These are phyloP conservation scores for Pogoniulus pusillus DNA, from an alignment of 2,797 vertebrate species.

Conservation along the genomic window DNA sequence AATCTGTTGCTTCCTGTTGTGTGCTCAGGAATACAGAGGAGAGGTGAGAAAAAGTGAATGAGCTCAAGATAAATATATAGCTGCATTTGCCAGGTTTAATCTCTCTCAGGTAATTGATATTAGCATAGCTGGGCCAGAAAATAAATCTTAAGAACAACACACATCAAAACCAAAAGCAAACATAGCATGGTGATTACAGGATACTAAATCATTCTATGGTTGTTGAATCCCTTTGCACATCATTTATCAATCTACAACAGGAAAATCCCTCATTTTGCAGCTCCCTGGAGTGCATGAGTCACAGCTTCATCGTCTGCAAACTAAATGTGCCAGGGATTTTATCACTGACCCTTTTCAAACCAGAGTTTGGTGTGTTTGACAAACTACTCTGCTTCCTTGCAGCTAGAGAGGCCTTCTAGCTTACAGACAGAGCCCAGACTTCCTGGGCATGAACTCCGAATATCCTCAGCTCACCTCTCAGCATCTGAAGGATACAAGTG, in stretches of 20 bases:
- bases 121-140: not conserved
- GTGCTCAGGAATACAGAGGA: conserved; percentile 9
- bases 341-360: not conserved
- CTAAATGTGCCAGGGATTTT: not conserved
- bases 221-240: not conserved
- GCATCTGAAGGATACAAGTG: not conserved
- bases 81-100: not conserved
- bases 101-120: not conserved
- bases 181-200: not conserved
- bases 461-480: not conserved
- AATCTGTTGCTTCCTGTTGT: conserved; percentile 91
- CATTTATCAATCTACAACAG: not conserved
- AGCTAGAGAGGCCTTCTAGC: not conserved
- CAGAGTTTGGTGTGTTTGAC: not conserved
- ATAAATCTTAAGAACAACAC: not conserved
- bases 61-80: not conserved
- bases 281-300: not conserved
- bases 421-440: not conserved
- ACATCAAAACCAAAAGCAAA: not conserved
- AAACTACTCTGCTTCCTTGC: not conserved
- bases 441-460: not conserved
- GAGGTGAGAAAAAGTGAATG: not conserved
- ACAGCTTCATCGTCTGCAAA: not conserved
- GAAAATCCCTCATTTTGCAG: not conserved
- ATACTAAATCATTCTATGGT: not conserved